Conservation (phyloP, 2,113 vertebrate species). For the Upupa epops region DNA sequence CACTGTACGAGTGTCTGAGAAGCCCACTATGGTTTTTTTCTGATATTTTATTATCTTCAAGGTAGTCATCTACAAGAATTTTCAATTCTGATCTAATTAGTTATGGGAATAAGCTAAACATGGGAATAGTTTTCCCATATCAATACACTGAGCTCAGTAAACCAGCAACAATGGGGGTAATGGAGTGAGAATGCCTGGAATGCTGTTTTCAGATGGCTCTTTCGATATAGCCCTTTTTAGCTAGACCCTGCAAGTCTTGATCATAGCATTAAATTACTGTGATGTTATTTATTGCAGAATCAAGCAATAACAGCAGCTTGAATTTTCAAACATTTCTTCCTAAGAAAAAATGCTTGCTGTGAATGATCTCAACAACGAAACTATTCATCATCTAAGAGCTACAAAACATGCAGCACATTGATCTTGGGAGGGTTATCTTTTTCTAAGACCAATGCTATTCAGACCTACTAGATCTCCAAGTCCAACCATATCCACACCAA, state of each 20-base stretch:
- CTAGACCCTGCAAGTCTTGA: background rate
- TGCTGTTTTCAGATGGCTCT: background rate
- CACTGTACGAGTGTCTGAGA: background rate
- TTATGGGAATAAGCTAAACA: constrained; percentile 23
- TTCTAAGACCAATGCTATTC: background rate
- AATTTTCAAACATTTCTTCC: background rate
- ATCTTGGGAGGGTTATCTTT: background rate
- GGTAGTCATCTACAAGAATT: background rate
- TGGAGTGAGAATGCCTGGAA: background rate
- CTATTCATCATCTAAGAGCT: background rate
- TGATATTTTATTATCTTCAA: constrained; percentile 33
- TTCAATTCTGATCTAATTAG: constrained; percentile 48
- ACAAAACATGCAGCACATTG: background rate
- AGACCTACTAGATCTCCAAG: too few relatives aligned
- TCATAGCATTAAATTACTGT: background rate
- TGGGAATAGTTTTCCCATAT: constrained; percentile 36
- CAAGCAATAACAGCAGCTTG: background rate
- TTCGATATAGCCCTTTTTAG: background rate
- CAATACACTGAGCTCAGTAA: background rate
- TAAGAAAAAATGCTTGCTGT: background rate
- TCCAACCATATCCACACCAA: too few relatives aligned
- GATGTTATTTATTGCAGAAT: background rate
- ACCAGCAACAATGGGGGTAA: constrained; percentile 23
- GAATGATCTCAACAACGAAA: background rate
- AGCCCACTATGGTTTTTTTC: background rate